Base-by-base conservation (phyloP, 2,113 vertebrate genomes). In the Microtus richardsoni region DNA sequence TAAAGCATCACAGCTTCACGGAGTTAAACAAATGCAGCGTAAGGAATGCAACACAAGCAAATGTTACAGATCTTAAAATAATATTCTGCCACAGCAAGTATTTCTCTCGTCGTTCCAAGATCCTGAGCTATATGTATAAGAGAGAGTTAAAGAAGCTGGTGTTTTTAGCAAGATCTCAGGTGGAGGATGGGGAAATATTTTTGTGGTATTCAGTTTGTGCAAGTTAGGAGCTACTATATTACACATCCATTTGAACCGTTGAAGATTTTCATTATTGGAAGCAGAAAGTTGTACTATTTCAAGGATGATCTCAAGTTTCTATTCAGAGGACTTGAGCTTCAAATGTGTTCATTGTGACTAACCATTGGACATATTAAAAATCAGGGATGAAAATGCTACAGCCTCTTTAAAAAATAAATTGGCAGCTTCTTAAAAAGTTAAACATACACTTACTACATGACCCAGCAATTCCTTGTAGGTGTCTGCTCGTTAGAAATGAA, bases 401-500 rank as follows among this genome's bases (percentile, higher is more conserved):
- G 66, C 28, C 4, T 47, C 24, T 78, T 88, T 89, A 54, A 68
- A 93, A 66, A 93, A 89, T 10, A 82, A 41, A 47, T 79, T 79
- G 82, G 44, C 41, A 77, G 1, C 62, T 92, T 91, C 75, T 86
- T 82, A 84, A 82, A 87, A 93, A 88, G 78, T 87, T 66, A 91
- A 71, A 91, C 5, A 33, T 86, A 83, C 47, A 91, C 11, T 80
- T 96, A 80, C 41, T 9, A 9, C 39, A 24, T 78, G 86, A 78
- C 30, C 36, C 19, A 41, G 11, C 66, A 75, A 39, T 93, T 95
- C 77, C 73, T 88, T 70, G 44, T 84, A 74, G 60, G 19, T 68
- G 49, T 93, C 75, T 90, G 5, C 47, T 47, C 13, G 30, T 83
- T 78, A 82, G 44, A 89, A 92, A 91, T 91, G 89, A 88, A 93